These are phyloP conservation scores for Poeciliopsis prolifica DNA, from an alignment of 2,113 vertebrate species.

Conservation along the genomic window DNA sequence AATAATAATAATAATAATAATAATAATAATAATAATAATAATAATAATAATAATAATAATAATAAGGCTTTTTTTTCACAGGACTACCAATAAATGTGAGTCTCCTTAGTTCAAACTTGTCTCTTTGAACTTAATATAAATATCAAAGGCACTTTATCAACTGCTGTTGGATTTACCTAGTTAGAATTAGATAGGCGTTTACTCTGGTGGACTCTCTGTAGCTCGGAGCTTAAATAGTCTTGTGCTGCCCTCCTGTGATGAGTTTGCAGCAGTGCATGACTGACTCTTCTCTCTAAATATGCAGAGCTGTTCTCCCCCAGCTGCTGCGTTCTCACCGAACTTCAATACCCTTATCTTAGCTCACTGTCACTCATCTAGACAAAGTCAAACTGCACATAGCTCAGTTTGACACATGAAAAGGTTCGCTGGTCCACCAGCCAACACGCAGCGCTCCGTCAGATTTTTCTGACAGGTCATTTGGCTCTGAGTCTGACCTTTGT, in stretches of 20 bases:
- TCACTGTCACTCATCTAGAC: neutral
- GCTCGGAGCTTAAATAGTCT: neutral
- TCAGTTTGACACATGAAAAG: slow-evolving; percentile 16
- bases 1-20: no score
- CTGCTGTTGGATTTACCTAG: slow-evolving; percentile 4
- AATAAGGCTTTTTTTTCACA: no score
- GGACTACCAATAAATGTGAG: no score
- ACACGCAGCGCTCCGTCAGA: slow-evolving; percentile 28
- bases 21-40: no score
- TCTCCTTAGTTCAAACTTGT: neutral
- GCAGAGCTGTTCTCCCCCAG: slow-evolving; percentile 40
- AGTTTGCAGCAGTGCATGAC: neutral
- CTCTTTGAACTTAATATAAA: no score
- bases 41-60: no score
- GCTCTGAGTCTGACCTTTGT: slow-evolving; percentile 75
- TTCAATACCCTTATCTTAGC: neutral
- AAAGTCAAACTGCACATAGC: neutral
- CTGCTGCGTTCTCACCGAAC: neutral
- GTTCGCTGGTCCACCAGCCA: slow-evolving; percentile 22
- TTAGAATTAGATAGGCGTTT: slow-evolving; percentile 19
- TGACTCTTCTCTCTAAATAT: neutral
- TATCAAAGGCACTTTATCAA: no score
- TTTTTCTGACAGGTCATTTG: slow-evolving; percentile 55
- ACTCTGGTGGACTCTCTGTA: slow-evolving; percentile 35
- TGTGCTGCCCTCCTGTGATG: slow-evolving; percentile 66